phyloP scores from a whole-genome alignment of 2,113 vertebrate genomes.

The Ailurus styani region DNA sequence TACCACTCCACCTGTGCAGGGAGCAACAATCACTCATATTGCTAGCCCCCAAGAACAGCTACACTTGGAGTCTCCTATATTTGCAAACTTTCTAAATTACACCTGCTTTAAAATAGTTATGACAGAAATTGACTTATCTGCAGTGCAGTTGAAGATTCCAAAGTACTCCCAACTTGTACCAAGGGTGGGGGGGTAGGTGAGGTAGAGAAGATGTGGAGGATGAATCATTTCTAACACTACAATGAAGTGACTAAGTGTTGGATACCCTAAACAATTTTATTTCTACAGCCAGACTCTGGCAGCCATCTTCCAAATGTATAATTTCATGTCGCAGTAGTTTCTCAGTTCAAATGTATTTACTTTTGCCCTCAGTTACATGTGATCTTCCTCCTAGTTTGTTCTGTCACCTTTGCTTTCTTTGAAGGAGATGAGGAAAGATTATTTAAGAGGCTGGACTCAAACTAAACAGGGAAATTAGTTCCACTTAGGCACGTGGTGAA shows the following conservation, averaged over 20 bases:
- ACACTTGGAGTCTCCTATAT: background rate
- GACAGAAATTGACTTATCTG: background rate
- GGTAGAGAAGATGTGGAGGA: background rate
- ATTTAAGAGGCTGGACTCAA: slow-evolving; percentile 30
- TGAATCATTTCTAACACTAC: slow-evolving; percentile 53
- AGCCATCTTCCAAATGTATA: slow-evolving; percentile 34
- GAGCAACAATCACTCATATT: background rate
- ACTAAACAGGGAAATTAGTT: slow-evolving; percentile 3
- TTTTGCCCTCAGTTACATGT: slow-evolving; percentile 55
- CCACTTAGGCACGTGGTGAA: background rate
- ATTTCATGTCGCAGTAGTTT: slow-evolving; percentile 67
- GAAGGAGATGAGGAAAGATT: slow-evolving; percentile 13
- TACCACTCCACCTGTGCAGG: fast-evolving
- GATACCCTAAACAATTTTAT: slow-evolving; percentile 60
- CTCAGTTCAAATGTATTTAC: slow-evolving; percentile 69
- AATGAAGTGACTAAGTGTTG: slow-evolving; percentile 59
- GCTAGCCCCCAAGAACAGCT: background rate
- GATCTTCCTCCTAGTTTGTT: slow-evolving; percentile 60
- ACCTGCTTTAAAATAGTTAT: slow-evolving; percentile 22
- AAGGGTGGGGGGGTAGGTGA: background rate
- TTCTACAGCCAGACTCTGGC: slow-evolving; percentile 65
- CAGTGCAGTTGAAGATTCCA: background rate
- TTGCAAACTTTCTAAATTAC: background rate
- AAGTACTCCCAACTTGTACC: background rate
- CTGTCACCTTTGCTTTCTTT: slow-evolving; percentile 45